Percentiles rank a stretch among this genome's conserved stretches.
phyloP scores from a whole-genome alignment of 2,888 invertebrate genomes.

The Apotomis capreana region DNA sequence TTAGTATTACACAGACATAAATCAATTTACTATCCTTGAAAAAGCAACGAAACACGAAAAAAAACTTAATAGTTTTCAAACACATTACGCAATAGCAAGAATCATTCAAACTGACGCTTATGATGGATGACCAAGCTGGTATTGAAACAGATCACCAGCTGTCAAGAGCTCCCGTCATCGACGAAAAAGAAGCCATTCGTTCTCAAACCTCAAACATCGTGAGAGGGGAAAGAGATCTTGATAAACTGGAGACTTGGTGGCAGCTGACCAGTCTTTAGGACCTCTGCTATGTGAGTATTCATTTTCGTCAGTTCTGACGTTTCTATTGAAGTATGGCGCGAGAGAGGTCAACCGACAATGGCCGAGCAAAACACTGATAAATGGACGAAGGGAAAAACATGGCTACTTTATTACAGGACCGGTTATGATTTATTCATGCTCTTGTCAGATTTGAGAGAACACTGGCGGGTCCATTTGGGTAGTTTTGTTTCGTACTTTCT shows the following conservation, averaged over 20 bases:
- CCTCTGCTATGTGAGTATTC: constrained; percentile 10
- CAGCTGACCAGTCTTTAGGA: constrained; percentile 24
- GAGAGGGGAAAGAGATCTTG: constrained; percentile 23
- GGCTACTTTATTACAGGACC: constrained; percentile 80
- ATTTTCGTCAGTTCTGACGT: constrained; percentile 7
- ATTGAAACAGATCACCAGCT: constrained; percentile 61
- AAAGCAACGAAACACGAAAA: constrained; percentile 55
- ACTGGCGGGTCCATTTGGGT: constrained; percentile 63
- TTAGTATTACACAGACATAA: constrained; percentile 7
- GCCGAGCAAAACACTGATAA: constrained; percentile 73
- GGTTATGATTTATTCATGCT: constrained; percentile 80
- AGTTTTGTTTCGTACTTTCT: constrained; percentile 43
- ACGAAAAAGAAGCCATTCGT: constrained; percentile 11
- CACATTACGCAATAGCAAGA: constrained; percentile 70
- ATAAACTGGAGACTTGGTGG: constrained; percentile 13
- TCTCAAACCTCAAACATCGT: constrained; percentile 9
- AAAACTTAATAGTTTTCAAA: constrained; percentile 65
- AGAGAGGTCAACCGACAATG: constrained; percentile 55
- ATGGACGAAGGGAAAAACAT: constrained; percentile 77
- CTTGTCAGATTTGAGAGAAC: constrained; percentile 72
- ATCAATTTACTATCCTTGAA: constrained; percentile 29
- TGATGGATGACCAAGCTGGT: constrained; percentile 73
- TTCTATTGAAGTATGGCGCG: constrained; percentile 38
- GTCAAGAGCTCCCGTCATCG: constrained; percentile 46
- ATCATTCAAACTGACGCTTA: constrained; percentile 65